A percentile compares a stretch with the other conserved stretches of the same genome.
These are phyloP conservation scores for Anguilla obscura DNA, from an alignment of 2,797 vertebrate species.

Conservation along the genomic window DNA sequence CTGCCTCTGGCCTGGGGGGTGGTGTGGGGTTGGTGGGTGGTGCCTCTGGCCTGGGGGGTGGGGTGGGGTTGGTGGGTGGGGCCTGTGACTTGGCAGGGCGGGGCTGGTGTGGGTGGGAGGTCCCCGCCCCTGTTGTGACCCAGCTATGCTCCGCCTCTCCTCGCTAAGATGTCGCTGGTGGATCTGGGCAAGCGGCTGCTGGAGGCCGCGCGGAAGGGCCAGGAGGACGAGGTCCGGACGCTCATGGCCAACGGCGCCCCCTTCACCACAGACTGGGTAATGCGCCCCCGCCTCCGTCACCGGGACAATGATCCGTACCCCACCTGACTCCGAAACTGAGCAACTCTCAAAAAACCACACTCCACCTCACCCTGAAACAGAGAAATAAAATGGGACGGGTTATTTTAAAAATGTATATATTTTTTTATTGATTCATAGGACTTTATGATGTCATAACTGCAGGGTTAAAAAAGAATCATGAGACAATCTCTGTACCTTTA, in stretches of 20 bases:
- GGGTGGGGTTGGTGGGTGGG: too few species aligned
- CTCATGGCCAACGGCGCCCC: conserved; percentile 90
- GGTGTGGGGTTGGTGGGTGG: too few species aligned
- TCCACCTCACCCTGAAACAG: too few species aligned
- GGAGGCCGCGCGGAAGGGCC: conserved; percentile 87
- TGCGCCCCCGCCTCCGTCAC: not conserved
- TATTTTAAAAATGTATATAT: too few species aligned
- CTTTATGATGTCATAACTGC: too few species aligned
- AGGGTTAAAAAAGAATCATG: too few species aligned
- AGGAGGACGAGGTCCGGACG: conserved; percentile 87
- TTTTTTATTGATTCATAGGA: too few species aligned
- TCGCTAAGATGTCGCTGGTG: conserved; percentile 84
- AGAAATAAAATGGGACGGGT: too few species aligned
- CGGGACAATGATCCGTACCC: not conserved
- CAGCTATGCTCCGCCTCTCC: not conserved
- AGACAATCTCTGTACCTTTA: too few species aligned
- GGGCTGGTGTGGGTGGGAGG: not conserved
- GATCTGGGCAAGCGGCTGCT: conserved; percentile 90
- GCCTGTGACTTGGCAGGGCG: not conserved
- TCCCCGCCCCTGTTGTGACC: not conserved
- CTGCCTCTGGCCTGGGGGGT: too few species aligned
- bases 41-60: too few species aligned
- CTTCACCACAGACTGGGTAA: conserved; percentile 93
- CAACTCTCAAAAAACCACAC: not conserved
- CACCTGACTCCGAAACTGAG: not conserved